phyloP scores from a whole-genome alignment of 2,797 vertebrate genomes.

The Chaetophractus vellerosus region DNA sequence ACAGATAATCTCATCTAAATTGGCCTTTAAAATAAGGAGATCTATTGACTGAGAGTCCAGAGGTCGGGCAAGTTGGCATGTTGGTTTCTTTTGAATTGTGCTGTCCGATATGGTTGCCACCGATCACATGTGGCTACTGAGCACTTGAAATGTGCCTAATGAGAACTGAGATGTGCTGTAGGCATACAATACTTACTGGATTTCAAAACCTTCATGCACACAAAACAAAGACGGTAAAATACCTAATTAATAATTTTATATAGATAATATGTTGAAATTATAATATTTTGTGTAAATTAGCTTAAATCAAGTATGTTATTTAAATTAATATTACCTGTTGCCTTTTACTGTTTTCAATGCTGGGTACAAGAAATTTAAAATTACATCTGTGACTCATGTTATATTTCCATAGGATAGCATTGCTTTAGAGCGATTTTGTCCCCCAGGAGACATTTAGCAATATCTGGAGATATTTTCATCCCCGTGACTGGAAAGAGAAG shows the following conservation, averaged over 20 bases:
- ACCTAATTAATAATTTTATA: background rate
- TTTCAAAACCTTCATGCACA: constrained; percentile 21
- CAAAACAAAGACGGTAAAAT: background rate
- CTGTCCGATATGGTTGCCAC: background rate
- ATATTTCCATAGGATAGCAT: background rate
- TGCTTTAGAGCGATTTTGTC: background rate
- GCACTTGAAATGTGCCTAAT: background rate
- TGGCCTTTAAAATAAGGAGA: background rate
- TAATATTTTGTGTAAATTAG: background rate
- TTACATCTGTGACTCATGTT: background rate
- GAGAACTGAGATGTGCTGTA: background rate
- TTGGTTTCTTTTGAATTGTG: background rate
- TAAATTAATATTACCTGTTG: constrained; percentile 38
- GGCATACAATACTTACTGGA: background rate
- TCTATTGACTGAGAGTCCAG: background rate
- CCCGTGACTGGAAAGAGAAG: no score
- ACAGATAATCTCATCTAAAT: background rate
- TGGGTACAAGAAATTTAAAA: background rate
- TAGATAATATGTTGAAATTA: background rate
- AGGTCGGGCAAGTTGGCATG: background rate
- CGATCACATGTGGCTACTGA: background rate
- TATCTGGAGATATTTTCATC: background rate
- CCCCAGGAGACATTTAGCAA: background rate
- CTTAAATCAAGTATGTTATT: background rate
- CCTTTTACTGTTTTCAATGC: background rate